Percentiles rank a stretch among this genome's conserved stretches.
These are phyloP conservation scores for Tachina lurida DNA, from an alignment of 2,888 invertebrate species.

Conservation along the genomic window DNA sequence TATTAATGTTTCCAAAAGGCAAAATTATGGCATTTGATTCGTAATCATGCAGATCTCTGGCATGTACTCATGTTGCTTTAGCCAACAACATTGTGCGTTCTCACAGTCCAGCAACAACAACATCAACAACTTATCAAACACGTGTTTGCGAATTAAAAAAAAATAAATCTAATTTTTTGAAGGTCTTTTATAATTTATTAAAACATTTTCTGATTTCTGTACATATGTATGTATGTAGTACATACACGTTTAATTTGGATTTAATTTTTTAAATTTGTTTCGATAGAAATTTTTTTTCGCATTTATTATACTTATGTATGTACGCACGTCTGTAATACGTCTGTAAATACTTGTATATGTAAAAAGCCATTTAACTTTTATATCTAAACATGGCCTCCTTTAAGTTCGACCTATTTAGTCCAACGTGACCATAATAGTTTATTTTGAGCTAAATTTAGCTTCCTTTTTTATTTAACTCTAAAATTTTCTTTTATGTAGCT, in stretches of 20 bases:
- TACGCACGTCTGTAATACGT: too few relatives aligned
- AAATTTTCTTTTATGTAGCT: too few relatives aligned
- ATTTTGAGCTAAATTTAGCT: too few relatives aligned
- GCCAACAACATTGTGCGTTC: conserved; percentile 31
- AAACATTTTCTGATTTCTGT: conserved; percentile 29
- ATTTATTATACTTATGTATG: neutral
- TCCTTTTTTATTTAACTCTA: too few relatives aligned
- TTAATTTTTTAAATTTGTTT: conserved; percentile 58
- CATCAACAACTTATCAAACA: conserved; percentile 60
- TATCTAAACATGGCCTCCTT: neutral
- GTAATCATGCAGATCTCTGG: too few relatives aligned
- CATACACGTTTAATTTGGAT: conserved; percentile 46
- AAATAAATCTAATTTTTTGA: conserved; percentile 35
- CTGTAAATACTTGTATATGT: too few relatives aligned
- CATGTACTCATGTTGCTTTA: neutral
- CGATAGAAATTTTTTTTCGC: conserved; percentile 26
- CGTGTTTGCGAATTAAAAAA: conserved; percentile 54
- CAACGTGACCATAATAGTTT: too few relatives aligned
- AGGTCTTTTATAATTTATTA: conserved; percentile 55
- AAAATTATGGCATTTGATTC: too few relatives aligned
- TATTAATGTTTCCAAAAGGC: too few relatives aligned
- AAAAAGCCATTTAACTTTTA: too few relatives aligned
- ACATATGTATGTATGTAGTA: neutral
- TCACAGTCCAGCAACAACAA: conserved; percentile 1
- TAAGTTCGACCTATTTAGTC: neutral